Conservation (phyloP, 2,888 invertebrate genomes). For the Drosophila paramelanica region DNA sequence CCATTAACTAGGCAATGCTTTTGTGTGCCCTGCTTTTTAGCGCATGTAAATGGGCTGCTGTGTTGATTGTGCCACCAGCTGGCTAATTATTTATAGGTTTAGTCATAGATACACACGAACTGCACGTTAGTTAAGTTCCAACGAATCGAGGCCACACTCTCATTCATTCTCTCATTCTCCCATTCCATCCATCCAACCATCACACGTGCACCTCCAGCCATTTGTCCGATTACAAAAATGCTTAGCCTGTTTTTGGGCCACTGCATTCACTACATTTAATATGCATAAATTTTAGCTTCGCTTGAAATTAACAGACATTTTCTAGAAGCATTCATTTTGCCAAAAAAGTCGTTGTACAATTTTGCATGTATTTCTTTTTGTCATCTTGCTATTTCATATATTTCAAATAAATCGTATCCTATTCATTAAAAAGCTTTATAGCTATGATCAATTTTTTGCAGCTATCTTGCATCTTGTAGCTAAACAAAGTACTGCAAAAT, state of each 20-base stretch:
- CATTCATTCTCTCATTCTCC: background rate
- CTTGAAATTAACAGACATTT: slow-evolving; percentile 9
- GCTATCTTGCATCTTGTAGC: no score
- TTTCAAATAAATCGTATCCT: no score
- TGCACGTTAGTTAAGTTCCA: background rate
- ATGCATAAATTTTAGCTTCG: background rate
- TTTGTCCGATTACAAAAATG: slow-evolving; percentile 55
- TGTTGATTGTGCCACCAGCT: slow-evolving; percentile 57
- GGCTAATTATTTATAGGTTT: slow-evolving; percentile 70
- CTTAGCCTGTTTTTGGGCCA: slow-evolving; percentile 48
- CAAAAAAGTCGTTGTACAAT: no score
- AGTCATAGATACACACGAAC: slow-evolving; percentile 15
- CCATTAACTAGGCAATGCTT: slow-evolving; percentile 70
- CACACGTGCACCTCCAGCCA: slow-evolving; percentile 29
- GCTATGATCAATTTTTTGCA: no score
- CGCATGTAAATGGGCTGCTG: slow-evolving; percentile 65
- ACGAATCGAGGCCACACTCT: slow-evolving; percentile 21
- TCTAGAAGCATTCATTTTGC: background rate
- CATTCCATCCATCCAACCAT: background rate
- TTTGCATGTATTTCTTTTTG: no score
- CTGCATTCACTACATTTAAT: slow-evolving; percentile 22
- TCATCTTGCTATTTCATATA: no score
- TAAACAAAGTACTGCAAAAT: no score
- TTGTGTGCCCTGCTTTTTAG: slow-evolving; percentile 43
- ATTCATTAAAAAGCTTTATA: no score